Percentiles rank a stretch among this genome's conserved stretches.
These are phyloP conservation scores for Chaetodon trifasciatus DNA, from an alignment of 2,797 vertebrate species.

Conservation along the genomic window DNA sequence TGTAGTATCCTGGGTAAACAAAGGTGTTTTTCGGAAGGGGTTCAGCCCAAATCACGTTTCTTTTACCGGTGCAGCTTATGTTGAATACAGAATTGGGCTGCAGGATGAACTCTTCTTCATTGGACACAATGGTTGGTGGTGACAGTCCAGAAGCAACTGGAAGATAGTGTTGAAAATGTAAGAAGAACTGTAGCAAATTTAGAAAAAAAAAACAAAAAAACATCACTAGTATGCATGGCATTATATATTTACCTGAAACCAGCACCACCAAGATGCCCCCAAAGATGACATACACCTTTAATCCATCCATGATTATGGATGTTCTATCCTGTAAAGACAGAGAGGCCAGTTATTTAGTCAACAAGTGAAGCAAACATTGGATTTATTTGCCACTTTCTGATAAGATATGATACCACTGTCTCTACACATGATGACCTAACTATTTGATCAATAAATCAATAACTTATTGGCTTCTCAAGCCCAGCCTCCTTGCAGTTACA, in stretches of 20 bases:
- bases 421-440: background rate
- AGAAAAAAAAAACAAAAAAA: background rate
- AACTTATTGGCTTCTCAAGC: background rate
- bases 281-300: slow-evolving; percentile 79
- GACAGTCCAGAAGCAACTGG: slow-evolving; percentile 78
- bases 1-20: slow-evolving; percentile 86
- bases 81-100: slow-evolving; percentile 88
- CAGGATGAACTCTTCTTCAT: slow-evolving; percentile 86
- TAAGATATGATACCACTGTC: slow-evolving; percentile 6
- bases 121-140: slow-evolving; percentile 88
- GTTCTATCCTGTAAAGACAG: slow-evolving; percentile 75
- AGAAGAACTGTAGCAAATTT: background rate
- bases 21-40: slow-evolving; percentile 84
- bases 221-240: no score
- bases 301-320: slow-evolving; percentile 86
- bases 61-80: slow-evolving; percentile 91
- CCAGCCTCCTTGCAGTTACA: background rate
- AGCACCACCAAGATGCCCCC: slow-evolving; percentile 82
- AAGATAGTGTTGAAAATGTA: background rate
- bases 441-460: slow-evolving; percentile 13
- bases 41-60: slow-evolving; percentile 88
- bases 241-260: slow-evolving; percentile 73
- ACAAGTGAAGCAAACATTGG: background rate
- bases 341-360: slow-evolving; percentile 29
- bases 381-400: background rate